A percentile compares a stretch with the other conserved stretches of the same genome.
These are phyloP conservation scores for Thera obeliscata DNA, from an alignment of 2,888 invertebrate species.

Conservation along the genomic window DNA sequence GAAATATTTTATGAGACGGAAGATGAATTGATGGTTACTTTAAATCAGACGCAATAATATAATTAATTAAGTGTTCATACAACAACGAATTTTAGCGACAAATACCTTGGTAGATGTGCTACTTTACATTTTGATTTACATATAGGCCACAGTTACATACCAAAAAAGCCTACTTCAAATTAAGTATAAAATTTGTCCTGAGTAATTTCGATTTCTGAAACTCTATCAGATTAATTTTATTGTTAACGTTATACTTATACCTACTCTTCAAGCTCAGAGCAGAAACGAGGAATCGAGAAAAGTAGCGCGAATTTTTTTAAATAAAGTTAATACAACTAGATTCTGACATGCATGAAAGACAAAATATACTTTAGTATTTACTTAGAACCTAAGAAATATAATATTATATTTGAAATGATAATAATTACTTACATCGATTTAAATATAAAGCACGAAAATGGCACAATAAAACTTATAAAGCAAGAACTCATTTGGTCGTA, in stretches of 20 bases:
- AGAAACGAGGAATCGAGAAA: too few relatives aligned
- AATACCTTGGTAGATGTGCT: not conserved
- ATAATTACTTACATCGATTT: not conserved
- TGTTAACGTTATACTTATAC: too few relatives aligned
- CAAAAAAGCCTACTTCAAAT: too few relatives aligned
- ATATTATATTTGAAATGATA: not conserved
- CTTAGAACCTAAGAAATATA: conserved; percentile 11
- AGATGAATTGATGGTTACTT: not conserved
- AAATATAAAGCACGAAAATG: conserved; percentile 33
- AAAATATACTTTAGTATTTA: not conserved
- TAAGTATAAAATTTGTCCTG: too few relatives aligned
- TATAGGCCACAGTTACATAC: too few relatives aligned
- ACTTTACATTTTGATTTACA: too few relatives aligned
- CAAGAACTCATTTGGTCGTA: conserved; percentile 8
- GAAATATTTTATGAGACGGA: conserved; percentile 30
- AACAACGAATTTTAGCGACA: too few relatives aligned
- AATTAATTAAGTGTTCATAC: not conserved
- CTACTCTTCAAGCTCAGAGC: too few relatives aligned
- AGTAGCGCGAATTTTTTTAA: not conserved
- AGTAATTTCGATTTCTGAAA: not conserved
- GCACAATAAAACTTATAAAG: conserved; percentile 26
- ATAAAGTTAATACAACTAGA: conserved; percentile 5
- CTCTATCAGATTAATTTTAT: too few relatives aligned
- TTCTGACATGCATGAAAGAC: too few relatives aligned
- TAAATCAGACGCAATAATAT: too few relatives aligned